Conservation (phyloP, 1,140 invertebrate species). For the Idris sp. region DNA sequence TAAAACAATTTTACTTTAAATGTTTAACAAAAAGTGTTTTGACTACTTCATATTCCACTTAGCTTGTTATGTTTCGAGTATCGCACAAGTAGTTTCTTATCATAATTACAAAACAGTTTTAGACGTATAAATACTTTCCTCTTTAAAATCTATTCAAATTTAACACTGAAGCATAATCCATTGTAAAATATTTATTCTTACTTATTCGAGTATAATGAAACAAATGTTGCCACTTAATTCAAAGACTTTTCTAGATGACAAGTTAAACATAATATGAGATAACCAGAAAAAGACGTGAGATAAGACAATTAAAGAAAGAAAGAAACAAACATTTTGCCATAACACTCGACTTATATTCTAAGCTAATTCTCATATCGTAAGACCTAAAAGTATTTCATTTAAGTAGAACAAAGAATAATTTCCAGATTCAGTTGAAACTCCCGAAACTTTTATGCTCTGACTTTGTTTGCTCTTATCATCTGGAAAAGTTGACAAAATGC, state of each 20-base stretch:
- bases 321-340: constrained; percentile 8
- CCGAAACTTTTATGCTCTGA: constrained; percentile 12
- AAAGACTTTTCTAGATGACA: neutral
- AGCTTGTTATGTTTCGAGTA: too few species aligned
- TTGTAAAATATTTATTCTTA: too few species aligned
- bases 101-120: too few species aligned
- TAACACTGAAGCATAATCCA: too few species aligned
- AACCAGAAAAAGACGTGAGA: constrained; percentile 3
- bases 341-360: constrained; percentile 6
- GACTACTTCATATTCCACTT: too few species aligned
- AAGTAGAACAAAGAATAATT: constrained; percentile 6
- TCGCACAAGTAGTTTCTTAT: too few species aligned
- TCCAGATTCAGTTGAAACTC: constrained; percentile 17
- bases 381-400: constrained; percentile 12
- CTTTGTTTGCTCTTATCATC: constrained; percentile 22
- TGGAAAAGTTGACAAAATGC: constrained; percentile 1
- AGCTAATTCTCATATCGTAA: constrained; percentile 5
- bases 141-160: too few species aligned
- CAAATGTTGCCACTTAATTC: neutral
- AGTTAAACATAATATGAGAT: neutral
- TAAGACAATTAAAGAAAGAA: constrained; percentile 7
- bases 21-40: too few species aligned
- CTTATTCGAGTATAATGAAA: too few species aligned
- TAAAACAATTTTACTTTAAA: too few species aligned
- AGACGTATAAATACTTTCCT: too few species aligned